phyloP scores from a whole-genome alignment of 1,140 invertebrate genomes.

The Aphaenogaster ashmeadi region DNA sequence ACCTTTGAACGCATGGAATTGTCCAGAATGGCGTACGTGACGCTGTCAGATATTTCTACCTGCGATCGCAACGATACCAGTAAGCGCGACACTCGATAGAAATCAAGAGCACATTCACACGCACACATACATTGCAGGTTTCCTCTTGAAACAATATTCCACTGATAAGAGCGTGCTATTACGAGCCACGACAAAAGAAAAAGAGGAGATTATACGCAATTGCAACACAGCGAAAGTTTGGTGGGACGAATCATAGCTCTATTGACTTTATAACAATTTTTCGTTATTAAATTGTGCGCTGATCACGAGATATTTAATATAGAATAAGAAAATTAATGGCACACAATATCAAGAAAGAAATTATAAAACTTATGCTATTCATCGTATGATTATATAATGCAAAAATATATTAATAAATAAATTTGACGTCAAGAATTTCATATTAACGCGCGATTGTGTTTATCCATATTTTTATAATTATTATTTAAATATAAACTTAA shows the following conservation, averaged over 20 bases:
- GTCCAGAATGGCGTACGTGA: slow-evolving; percentile 55
- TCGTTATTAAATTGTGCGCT: neutral
- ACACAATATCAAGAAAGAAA: neutral
- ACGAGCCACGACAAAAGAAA: slow-evolving; percentile 49
- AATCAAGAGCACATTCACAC: slow-evolving; percentile 59
- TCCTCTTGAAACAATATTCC: slow-evolving; percentile 55
- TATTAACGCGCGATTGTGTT: neutral
- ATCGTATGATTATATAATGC: neutral
- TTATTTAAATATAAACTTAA: slow-evolving; percentile 5
- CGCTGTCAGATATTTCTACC: slow-evolving; percentile 34
- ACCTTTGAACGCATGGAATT: slow-evolving; percentile 40
- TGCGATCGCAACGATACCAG: slow-evolving; percentile 53
- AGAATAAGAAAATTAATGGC: neutral
- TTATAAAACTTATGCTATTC: neutral
- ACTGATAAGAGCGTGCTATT: slow-evolving; percentile 58
- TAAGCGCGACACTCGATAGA: slow-evolving; percentile 50
- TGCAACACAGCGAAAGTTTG: slow-evolving; percentile 31
- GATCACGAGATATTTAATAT: neutral
- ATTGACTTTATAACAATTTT: neutral
- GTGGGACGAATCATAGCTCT: neutral
- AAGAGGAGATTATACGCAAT: slow-evolving; percentile 48
- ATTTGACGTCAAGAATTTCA: neutral
- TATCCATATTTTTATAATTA: neutral
- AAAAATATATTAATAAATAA: slow-evolving; percentile 11
- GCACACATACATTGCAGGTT: neutral